phyloP scores from a whole-genome alignment of 2,797 vertebrate species.

The Coluber constrictor region DNA sequence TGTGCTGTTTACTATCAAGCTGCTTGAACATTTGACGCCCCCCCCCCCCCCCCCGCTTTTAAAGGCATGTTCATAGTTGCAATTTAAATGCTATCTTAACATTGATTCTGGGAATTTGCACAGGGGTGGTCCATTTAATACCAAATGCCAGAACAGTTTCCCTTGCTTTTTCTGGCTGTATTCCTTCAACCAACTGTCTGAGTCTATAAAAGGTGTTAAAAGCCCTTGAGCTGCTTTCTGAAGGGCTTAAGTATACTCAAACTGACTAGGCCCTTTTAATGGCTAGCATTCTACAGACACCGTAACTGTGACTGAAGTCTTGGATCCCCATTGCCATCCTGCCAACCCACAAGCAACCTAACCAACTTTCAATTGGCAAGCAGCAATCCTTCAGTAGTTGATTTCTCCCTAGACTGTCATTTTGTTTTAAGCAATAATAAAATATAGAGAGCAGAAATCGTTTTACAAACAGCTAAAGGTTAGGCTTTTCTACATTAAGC shows the following conservation, averaged over 20 bases:
- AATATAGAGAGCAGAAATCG: neutral
- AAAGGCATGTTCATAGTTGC: neutral
- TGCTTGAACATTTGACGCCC: neutral
- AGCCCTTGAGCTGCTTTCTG: slow-evolving; percentile 4
- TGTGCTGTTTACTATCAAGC: slow-evolving; percentile 27
- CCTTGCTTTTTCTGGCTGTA: slow-evolving; percentile 42
- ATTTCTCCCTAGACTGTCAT: neutral
- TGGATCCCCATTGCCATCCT: neutral
- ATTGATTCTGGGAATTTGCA: slow-evolving; percentile 40
- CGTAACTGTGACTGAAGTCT: neutral
- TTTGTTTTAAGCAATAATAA: neutral
- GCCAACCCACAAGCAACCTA: neutral
- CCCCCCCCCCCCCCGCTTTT: slow-evolving; percentile 20
- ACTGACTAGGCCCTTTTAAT: slow-evolving; percentile 8
- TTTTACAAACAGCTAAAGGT: slow-evolving; percentile 1
- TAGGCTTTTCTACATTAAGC: neutral
- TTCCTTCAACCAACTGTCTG: slow-evolving; percentile 44
- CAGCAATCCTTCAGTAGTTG: neutral
- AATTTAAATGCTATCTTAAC: slow-evolving; percentile 8
- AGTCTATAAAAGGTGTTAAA: slow-evolving; percentile 36
- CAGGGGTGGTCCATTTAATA: slow-evolving; percentile 41
- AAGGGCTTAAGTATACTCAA: slow-evolving; percentile 35
- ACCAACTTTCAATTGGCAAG: slow-evolving; percentile 1
- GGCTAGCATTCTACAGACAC: neutral
- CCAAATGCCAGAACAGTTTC: slow-evolving; percentile 14